phyloP scores from a whole-genome alignment of 2,113 vertebrate genomes.

The Coregonus clupeaformis region DNA sequence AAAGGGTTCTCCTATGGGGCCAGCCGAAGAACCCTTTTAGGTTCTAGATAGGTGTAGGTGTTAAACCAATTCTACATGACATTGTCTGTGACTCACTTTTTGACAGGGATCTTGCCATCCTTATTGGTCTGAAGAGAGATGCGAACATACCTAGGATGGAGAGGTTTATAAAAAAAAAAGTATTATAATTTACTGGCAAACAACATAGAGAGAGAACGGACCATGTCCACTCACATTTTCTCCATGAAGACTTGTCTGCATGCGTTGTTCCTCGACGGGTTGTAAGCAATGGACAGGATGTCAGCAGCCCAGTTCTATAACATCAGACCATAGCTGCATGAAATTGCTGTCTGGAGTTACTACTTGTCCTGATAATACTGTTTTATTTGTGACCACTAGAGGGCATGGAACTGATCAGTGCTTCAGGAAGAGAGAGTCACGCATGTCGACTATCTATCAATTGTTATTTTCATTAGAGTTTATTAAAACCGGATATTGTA shows the following conservation, averaged over 20 bases:
- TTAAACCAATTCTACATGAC: not conserved
- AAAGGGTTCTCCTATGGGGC: no score
- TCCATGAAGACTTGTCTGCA: conserved; percentile 86
- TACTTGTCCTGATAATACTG: not conserved
- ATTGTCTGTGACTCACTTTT: conserved; percentile 78
- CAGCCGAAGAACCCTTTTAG: no score
- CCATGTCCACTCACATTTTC: conserved; percentile 84
- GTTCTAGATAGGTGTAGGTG: no score
- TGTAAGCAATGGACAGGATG: conserved; percentile 84
- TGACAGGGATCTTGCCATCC: conserved; percentile 95
- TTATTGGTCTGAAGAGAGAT: conserved; percentile 78
- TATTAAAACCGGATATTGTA: conserved; percentile 56
- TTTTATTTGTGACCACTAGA: conserved; percentile 47
- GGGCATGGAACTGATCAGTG: conserved; percentile 34
- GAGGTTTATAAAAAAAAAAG: not conserved
- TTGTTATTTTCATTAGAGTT: conserved; percentile 50
- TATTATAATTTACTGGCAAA: not conserved
- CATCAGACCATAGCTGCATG: not conserved
- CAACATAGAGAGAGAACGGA: not conserved
- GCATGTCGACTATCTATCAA: no score
- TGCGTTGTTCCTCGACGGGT: conserved; percentile 79
- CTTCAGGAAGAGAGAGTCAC: conserved; percentile 30
- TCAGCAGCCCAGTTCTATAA: conserved; percentile 90
- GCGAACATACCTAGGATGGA: conserved; percentile 65
- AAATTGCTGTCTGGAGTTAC: not conserved